Percentiles rank a stretch among this genome's conserved stretches.
phyloP scores from a whole-genome alignment of 2,113 vertebrate species.

The Rostratula benghalensis region DNA sequence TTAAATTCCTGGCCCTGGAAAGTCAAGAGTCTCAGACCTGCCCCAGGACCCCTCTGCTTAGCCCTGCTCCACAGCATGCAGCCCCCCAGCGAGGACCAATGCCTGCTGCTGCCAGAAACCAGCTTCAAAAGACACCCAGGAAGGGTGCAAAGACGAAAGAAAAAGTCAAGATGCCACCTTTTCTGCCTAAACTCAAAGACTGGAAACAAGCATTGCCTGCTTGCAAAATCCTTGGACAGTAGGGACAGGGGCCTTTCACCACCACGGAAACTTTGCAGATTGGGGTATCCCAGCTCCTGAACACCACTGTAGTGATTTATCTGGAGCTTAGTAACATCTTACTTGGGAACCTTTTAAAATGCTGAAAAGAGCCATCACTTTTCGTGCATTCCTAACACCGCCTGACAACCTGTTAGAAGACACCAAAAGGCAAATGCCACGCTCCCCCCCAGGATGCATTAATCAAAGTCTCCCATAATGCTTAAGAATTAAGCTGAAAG shows the following conservation, averaged over 20 bases:
- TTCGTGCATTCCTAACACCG: not conserved
- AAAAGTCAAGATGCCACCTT: not conserved
- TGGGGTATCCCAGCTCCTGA: not conserved
- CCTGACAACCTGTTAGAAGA: conserved; percentile 23
- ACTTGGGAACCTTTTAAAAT: not conserved
- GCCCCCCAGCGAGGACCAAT: not conserved
- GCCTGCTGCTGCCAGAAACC: not conserved
- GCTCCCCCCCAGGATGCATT: not conserved
- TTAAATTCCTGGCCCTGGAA: not conserved
- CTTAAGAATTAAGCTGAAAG: not conserved
- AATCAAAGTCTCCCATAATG: not conserved
- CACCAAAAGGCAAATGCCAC: not conserved
- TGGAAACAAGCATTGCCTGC: not conserved
- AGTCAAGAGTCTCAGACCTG: not conserved
- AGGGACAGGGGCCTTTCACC: not conserved
- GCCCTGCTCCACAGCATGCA: not conserved
- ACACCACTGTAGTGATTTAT: not conserved
- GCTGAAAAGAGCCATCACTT: not conserved
- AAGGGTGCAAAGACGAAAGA: not conserved
- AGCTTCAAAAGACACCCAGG: not conserved
- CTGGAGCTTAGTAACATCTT: not conserved
- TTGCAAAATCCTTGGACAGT: not conserved
- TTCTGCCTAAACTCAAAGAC: not conserved
- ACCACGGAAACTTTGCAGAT: not conserved
- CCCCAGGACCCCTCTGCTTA: not conserved